phyloP scores from a whole-genome alignment of 64 coral and sea anemone genomes.

The Hydrozoanthus tunicans region DNA sequence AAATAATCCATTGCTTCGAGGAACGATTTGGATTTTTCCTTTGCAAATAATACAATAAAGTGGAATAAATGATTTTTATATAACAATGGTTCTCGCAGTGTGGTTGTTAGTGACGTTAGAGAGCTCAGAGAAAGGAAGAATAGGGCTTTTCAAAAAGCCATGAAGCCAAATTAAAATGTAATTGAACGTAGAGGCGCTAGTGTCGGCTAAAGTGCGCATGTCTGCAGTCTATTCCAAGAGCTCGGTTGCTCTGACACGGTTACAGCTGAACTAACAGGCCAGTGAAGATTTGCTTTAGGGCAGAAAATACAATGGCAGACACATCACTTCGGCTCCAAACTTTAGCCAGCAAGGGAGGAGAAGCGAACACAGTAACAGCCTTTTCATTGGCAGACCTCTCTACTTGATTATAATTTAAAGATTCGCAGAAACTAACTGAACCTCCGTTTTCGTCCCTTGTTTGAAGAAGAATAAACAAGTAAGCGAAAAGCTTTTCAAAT shows the following conservation, averaged over 20 bases:
- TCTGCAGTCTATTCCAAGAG: slow-evolving; percentile 50
- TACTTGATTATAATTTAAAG: slow-evolving; percentile 21
- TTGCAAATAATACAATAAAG: slow-evolving; percentile 35
- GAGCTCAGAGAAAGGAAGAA: not conserved
- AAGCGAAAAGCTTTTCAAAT: not conserved
- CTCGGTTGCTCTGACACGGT: slow-evolving; percentile 41
- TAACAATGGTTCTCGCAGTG: slow-evolving; percentile 16
- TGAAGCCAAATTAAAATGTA: slow-evolving; percentile 46
- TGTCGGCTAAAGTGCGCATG: slow-evolving; percentile 12
- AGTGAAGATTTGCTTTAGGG: slow-evolving; percentile 26
- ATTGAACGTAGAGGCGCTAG: not conserved
- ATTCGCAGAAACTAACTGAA: slow-evolving; percentile 11
- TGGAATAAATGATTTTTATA: slow-evolving; percentile 40
- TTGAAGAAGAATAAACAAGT: slow-evolving; percentile 6
- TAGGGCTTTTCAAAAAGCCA: slow-evolving; percentile 14
- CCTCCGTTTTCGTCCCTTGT: not conserved
- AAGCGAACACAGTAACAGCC: not conserved
- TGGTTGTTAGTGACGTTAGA: not conserved
- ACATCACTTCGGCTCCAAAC: slow-evolving; percentile 14
- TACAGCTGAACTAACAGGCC: slow-evolving; percentile 34
- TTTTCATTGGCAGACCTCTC: not conserved
- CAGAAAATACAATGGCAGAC: slow-evolving; percentile 19
- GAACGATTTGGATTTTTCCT: slow-evolving; percentile 9
- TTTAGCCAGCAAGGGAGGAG: not conserved
- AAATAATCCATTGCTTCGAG: not conserved